Conservation (phyloP, 2,888 invertebrate species). For the Stenurella melanura region DNA sequence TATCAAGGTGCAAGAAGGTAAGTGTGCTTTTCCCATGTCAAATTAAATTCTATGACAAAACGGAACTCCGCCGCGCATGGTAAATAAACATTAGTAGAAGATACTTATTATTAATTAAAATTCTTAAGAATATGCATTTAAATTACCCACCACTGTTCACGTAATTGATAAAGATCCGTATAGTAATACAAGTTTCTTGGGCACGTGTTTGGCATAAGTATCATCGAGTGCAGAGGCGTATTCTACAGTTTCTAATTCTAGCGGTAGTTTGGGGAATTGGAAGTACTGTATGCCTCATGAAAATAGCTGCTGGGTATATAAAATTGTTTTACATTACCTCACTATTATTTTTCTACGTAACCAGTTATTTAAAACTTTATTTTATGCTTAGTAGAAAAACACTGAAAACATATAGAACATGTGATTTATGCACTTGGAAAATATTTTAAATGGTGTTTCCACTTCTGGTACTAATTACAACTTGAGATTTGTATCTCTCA, state of each 20-base stretch:
- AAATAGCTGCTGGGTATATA: background rate
- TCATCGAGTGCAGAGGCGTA: slow-evolving; percentile 38
- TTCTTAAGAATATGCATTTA: slow-evolving; percentile 45
- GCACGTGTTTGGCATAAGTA: slow-evolving; percentile 59
- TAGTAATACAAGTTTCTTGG: slow-evolving; percentile 51
- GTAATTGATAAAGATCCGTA: slow-evolving; percentile 52
- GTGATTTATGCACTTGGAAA: no score
- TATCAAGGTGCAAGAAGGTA: background rate
- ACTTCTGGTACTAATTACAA: no score
- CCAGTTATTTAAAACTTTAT: no score
- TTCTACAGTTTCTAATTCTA: slow-evolving; percentile 9
- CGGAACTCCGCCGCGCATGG: slow-evolving; percentile 30
- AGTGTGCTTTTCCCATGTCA: background rate
- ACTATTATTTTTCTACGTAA: background rate
- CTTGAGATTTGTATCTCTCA: no score
- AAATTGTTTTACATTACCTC: background rate
- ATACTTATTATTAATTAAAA: slow-evolving; percentile 47
- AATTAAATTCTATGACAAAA: slow-evolving; percentile 24
- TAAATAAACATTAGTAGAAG: slow-evolving; percentile 34
- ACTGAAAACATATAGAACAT: no score
- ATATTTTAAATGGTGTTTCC: no score
- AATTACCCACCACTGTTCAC: slow-evolving; percentile 47
- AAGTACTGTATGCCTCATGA: background rate
- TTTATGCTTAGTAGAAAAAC: no score
- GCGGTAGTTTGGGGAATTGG: slow-evolving; percentile 7